Conservation (phyloP, 1,140 invertebrate genomes). For the Pogonomyrmex barbatus region DNA sequence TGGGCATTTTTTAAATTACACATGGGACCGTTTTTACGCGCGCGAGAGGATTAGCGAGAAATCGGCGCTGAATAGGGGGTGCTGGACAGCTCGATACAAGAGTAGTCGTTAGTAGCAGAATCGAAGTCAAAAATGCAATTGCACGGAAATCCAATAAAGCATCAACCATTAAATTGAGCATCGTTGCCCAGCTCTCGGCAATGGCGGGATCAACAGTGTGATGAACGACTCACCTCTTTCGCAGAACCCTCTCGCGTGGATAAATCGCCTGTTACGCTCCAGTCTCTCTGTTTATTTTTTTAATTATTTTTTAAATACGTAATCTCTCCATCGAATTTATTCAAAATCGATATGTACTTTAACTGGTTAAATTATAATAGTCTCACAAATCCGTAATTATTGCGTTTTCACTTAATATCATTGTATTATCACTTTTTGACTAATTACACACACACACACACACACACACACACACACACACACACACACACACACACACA, state of each 20-base stretch:
- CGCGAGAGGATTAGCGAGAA: conserved; percentile 13
- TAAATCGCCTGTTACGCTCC: conserved; percentile 58
- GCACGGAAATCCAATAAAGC: conserved; percentile 81
- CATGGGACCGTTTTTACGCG: conserved; percentile 60
- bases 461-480: no score
- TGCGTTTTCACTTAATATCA: neutral
- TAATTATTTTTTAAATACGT: conserved; percentile 39
- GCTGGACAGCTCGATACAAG: conserved; percentile 67
- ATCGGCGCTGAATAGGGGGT: neutral
- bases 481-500: no score
- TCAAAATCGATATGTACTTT: conserved; percentile 9
- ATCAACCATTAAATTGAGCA: conserved; percentile 81
- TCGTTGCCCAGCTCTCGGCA: conserved; percentile 51
- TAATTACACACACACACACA: neutral
- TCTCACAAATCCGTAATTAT: neutral
- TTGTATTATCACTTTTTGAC: neutral
- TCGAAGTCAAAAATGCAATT: conserved; percentile 79
- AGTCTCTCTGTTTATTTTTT: conserved; percentile 39
- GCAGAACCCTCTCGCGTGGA: conserved; percentile 20
- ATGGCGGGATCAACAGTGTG: conserved; percentile 65
- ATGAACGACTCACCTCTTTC: conserved; percentile 63
- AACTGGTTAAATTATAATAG: neutral
- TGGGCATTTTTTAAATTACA: conserved; percentile 71
- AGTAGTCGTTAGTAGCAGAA: conserved; percentile 76
- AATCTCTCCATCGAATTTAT: conserved; percentile 15